Percentiles rank a stretch among this genome's conserved stretches.
phyloP scores from a whole-genome alignment of 2,888 invertebrate genomes.

The Darwinula stevensoni region DNA sequence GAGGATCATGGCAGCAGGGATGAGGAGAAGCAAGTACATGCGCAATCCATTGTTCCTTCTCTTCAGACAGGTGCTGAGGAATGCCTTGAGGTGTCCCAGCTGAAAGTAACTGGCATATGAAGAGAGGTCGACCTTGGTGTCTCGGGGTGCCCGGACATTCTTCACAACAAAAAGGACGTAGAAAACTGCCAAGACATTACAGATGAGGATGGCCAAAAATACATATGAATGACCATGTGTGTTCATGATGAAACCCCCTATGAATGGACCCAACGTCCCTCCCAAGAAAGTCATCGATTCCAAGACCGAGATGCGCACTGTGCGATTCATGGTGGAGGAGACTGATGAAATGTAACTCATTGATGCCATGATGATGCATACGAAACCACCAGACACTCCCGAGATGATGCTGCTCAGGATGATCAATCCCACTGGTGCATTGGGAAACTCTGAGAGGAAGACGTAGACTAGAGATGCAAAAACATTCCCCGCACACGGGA shows the following conservation, averaged over 20 bases:
- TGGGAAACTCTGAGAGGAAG: constrained; percentile 13
- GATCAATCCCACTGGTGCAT: constrained; percentile 13
- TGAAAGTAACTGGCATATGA: background rate
- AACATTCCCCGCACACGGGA: constrained; percentile 17
- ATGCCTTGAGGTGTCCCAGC: constrained; percentile 10
- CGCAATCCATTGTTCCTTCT: too few relatives aligned
- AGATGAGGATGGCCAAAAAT: constrained; percentile 14
- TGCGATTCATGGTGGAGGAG: constrained; percentile 32
- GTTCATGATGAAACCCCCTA: constrained; percentile 42
- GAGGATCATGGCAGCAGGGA: too few relatives aligned
- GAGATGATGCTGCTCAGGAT: constrained; percentile 16
- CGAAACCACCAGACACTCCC: constrained; percentile 18
- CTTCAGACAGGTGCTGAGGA: constrained; percentile 11
- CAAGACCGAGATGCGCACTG: constrained; percentile 44
- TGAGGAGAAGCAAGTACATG: too few relatives aligned
- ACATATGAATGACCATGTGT: constrained; percentile 14
- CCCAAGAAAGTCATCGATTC: constrained; percentile 53
- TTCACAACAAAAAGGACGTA: constrained; percentile 14
- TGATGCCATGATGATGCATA: constrained; percentile 16
- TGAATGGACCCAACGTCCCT: constrained; percentile 47
- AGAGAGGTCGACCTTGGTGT: constrained; percentile 5
- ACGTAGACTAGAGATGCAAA: constrained; percentile 14
- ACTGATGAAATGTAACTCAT: constrained; percentile 40
- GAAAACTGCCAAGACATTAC: constrained; percentile 14
- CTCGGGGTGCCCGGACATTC: constrained; percentile 9